phyloP scores from a whole-genome alignment of 2,888 invertebrate species.

The Blastobasis adustella region DNA sequence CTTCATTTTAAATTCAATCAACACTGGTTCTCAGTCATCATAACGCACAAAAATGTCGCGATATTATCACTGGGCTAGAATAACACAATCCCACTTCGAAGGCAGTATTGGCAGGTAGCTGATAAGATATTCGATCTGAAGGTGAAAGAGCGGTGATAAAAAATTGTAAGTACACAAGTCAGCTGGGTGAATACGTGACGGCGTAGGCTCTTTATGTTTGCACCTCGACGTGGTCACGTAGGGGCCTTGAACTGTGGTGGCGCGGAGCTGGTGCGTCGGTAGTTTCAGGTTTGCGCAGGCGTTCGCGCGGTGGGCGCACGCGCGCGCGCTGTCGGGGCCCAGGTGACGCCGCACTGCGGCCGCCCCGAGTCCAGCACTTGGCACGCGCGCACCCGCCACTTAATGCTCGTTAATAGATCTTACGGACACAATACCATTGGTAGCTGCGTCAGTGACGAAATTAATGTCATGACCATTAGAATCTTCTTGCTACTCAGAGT shows the following conservation, averaged over 20 bases:
- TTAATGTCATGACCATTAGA: too few relatives aligned
- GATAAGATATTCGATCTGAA: constrained; percentile 63
- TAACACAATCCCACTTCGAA: constrained; percentile 31
- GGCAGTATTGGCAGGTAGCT: constrained; percentile 25
- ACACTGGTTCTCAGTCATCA: constrained; percentile 16
- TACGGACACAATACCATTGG: constrained; percentile 16
- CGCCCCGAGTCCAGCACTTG: constrained; percentile 26
- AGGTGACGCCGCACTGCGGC: constrained; percentile 39
- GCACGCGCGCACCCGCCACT: constrained; percentile 26
- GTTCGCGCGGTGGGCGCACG: constrained; percentile 10
- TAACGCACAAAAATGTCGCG: constrained; percentile 12
- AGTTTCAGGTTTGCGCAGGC: constrained; percentile 26
- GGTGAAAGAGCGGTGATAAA: constrained; percentile 57
- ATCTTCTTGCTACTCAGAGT: too few relatives aligned
- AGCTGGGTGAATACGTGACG: constrained; percentile 48
- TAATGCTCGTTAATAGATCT: constrained; percentile 42
- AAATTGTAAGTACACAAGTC: constrained; percentile 40
- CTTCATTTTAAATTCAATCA: constrained; percentile 47
- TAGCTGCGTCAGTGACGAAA: too few relatives aligned
- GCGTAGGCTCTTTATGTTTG: constrained; percentile 50
- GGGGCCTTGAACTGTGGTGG: constrained; percentile 45
- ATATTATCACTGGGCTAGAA: constrained; percentile 21
- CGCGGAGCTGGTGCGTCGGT: constrained; percentile 15
- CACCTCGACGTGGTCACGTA: constrained; percentile 53
- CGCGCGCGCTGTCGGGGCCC: constrained; percentile 30